Conservation (phyloP, 2,888 invertebrate species). For the Aphidoletes aphidimyza region DNA sequence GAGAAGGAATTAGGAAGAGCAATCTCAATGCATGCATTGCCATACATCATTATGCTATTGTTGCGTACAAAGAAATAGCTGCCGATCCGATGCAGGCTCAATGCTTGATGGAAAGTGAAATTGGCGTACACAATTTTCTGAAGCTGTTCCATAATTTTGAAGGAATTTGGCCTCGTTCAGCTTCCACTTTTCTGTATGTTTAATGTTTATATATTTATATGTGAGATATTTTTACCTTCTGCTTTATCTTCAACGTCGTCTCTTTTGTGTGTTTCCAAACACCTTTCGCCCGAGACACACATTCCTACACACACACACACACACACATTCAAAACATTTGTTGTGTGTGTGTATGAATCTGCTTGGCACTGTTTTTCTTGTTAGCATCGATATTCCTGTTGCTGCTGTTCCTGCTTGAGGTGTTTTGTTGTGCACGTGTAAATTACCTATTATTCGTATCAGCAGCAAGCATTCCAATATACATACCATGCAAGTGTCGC, state of each 20-base stretch:
- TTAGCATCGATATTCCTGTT: not conserved
- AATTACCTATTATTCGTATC: slow-evolving; percentile 22
- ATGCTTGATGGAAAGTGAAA: slow-evolving; percentile 1
- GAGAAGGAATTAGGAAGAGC: not conserved
- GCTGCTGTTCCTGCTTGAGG: not conserved
- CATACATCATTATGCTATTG: slow-evolving; percentile 24
- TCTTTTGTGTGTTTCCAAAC: not conserved
- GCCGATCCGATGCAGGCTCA: not conserved
- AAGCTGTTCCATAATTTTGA: not conserved
- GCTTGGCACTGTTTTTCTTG: not conserved
- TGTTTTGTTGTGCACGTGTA: slow-evolving; percentile 31
- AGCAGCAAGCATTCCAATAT: slow-evolving; percentile 39
- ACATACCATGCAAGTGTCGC: slow-evolving; percentile 42
- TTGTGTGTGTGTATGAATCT: not conserved
- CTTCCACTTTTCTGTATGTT: too few species aligned
- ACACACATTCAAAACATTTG: too few species aligned
- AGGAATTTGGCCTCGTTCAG: slow-evolving; percentile 26
- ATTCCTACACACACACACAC: not conserved
- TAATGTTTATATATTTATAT: too few species aligned
- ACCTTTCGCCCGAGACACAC: not conserved
- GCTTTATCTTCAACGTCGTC: not conserved
- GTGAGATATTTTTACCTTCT: too few species aligned
- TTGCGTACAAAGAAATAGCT: not conserved
- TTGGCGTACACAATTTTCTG: not conserved
- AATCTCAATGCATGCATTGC: not conserved